A percentile compares a stretch with the other conserved stretches of the same genome.
These are phyloP conservation scores for Sparus aurata DNA, from an alignment of 2,797 vertebrate genomes.

Conservation along the genomic window DNA sequence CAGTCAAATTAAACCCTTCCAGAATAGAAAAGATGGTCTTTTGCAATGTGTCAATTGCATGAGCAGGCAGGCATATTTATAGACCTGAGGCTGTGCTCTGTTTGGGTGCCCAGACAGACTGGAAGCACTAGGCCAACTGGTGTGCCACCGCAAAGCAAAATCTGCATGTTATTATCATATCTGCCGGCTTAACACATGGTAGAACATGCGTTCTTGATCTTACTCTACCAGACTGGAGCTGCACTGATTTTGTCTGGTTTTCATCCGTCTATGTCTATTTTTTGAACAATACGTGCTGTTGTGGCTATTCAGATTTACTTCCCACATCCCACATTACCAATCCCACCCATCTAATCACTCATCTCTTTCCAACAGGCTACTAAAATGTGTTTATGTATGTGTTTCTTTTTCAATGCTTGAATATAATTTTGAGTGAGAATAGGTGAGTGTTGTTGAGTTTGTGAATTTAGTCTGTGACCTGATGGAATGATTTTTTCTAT, in stretches of 20 bases:
- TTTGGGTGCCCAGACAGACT: constrained; percentile 23
- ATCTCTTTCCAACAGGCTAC: background rate
- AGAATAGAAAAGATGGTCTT: background rate
- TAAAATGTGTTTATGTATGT: background rate
- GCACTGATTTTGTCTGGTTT: background rate
- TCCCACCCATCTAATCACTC: background rate
- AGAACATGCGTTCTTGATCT: constrained; percentile 21
- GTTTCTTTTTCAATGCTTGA: background rate
- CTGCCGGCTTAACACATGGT: constrained; percentile 12
- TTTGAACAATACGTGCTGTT: background rate
- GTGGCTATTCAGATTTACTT: background rate
- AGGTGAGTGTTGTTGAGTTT: background rate
- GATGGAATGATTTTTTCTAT: background rate
- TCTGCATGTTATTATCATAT: constrained; percentile 19
- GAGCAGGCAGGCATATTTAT: constrained; percentile 14
- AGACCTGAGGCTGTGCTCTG: constrained; percentile 25
- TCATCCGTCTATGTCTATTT: constrained; percentile 6
- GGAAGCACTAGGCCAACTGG: background rate
- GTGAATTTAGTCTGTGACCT: constrained; percentile 11
- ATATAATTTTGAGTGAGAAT: background rate
- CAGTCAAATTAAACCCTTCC: background rate
- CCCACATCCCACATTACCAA: background rate
- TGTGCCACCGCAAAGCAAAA: constrained; percentile 8
- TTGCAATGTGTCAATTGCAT: background rate
- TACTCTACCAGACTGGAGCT: background rate